These are phyloP conservation scores for Acleris sparsana DNA, from an alignment of 2,888 invertebrate species.

Conservation along the genomic window DNA sequence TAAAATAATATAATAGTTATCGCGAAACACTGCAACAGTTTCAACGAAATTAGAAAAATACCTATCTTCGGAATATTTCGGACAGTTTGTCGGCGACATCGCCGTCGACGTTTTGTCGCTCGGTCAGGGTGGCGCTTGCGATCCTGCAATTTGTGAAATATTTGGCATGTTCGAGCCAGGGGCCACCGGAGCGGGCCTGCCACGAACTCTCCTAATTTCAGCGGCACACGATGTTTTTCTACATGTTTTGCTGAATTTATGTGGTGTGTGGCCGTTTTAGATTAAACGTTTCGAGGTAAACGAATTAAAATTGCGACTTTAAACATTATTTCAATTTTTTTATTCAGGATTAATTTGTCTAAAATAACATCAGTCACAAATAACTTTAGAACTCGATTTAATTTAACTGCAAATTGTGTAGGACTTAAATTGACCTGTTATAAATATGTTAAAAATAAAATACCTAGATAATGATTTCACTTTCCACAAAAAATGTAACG, in stretches of 20 bases:
- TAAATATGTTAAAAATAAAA: no score
- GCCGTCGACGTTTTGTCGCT: slow-evolving; percentile 49
- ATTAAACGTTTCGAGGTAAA: slow-evolving; percentile 3
- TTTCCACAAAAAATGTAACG: slow-evolving; percentile 1
- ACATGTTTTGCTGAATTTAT: background rate
- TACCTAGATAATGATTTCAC: background rate
- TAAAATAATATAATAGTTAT: no score
- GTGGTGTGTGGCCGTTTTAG: slow-evolving; percentile 4
- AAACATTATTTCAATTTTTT: no score
- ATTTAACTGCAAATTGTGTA: no score
- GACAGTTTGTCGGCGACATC: slow-evolving; percentile 11
- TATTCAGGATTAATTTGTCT: no score
- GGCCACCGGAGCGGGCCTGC: slow-evolving; percentile 68
- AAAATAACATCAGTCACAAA: no score
- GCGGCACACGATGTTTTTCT: slow-evolving; percentile 25
- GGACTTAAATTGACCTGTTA: no score
- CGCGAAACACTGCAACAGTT: no score
- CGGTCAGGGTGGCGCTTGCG: slow-evolving; percentile 61
- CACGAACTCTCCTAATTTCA: slow-evolving; percentile 30
- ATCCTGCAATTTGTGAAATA: slow-evolving; percentile 79
- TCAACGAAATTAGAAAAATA: no score
- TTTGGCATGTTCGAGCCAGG: slow-evolving; percentile 69
- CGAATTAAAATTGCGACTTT: no score
- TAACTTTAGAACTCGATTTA: no score
- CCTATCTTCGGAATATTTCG: background rate